Conservation (phyloP, 2,797 vertebrate species). For the Takifugu ocellatus region DNA sequence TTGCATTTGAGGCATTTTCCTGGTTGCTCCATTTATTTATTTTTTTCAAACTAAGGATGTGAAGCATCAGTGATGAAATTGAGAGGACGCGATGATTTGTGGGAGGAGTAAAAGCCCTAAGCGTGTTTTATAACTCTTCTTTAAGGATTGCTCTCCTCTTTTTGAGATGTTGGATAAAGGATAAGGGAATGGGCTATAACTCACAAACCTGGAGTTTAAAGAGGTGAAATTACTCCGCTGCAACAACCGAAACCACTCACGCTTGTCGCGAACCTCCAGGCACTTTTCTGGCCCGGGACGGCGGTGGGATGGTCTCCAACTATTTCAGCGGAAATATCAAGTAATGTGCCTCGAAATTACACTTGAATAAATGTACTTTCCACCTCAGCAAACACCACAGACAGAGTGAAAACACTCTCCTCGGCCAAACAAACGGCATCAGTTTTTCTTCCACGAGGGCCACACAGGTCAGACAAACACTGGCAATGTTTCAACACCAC, state of each 20-base stretch:
- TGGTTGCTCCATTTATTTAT: too few relatives aligned
- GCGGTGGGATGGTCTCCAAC: background rate
- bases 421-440: conserved; percentile 60
- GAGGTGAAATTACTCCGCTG: background rate
- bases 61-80: too few relatives aligned
- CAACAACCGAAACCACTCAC: background rate
- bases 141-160: background rate
- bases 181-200: background rate
- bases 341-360: conserved; percentile 1
- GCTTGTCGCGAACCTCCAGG: background rate
- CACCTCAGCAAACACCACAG: conserved; percentile 32
- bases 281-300: background rate
- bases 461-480: conserved; percentile 75
- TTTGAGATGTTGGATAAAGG: background rate
- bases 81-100: background rate
- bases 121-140: background rate
- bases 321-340: conserved; percentile 3
- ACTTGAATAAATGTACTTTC: conserved; percentile 21
- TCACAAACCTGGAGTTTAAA: background rate
- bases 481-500: conserved; percentile 57
- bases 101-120: background rate
- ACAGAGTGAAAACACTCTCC: conserved; percentile 59
- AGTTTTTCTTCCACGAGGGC: conserved; percentile 69
- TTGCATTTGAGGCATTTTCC: too few relatives aligned
- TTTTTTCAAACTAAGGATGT: too few relatives aligned